Conservation (phyloP, 37 sponge, comb jelly and placozoan genomes). For the Spongia lamella region DNA sequence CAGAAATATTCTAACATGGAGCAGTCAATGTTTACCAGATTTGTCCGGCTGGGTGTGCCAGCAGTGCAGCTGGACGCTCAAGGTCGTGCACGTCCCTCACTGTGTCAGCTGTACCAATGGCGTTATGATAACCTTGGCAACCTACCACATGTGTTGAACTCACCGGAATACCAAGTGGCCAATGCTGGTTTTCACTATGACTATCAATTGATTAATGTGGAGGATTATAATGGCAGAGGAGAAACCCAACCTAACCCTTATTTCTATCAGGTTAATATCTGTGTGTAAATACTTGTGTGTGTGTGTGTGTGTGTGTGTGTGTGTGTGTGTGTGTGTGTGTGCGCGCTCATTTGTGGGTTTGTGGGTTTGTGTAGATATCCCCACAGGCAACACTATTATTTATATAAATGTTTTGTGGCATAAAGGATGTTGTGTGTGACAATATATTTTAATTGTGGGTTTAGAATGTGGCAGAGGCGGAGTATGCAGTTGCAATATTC, state of each 20-base stretch:
- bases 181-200: constrained; percentile 91
- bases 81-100: constrained; percentile 88
- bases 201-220: constrained; percentile 94
- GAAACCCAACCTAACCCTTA: constrained; percentile 93
- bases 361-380: too few species aligned
- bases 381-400: too few species aligned
- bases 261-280: constrained; percentile 83
- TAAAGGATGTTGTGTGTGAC: neutral
- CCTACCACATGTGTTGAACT: constrained; percentile 82
- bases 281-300: too few species aligned
- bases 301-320: too few species aligned
- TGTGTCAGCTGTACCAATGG: constrained; percentile 94
- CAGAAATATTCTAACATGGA: constrained; percentile 99
- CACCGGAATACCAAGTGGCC: constrained; percentile 77
- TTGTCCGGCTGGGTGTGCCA: constrained; percentile 96
- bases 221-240: constrained; percentile 93
- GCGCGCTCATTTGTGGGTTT: too few species aligned
- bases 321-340: too few species aligned
- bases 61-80: constrained; percentile 96
- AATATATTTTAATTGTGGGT: neutral
- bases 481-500: constrained; percentile 92
- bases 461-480: constrained; percentile 97
- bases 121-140: constrained; percentile 79
- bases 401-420: too few species aligned
- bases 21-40: constrained; percentile 95